Percentiles rank a stretch among this genome's conserved stretches.
Evolutionary conservation across 2,888 invertebrate genomes (phyloP).

Genomic region (Polydrusus pterygomalis): DNA sequence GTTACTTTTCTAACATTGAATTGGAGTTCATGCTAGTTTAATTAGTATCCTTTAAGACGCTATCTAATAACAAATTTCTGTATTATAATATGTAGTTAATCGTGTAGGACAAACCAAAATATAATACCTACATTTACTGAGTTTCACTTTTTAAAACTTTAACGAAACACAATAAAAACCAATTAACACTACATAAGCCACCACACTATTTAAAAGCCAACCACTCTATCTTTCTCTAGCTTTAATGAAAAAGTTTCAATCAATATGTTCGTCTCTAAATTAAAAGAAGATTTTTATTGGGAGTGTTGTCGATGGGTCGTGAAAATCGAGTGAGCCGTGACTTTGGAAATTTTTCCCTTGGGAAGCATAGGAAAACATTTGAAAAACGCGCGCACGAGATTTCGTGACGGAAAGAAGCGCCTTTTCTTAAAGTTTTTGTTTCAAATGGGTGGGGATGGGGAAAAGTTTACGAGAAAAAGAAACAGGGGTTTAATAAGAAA

Average conservation of each 20-base stretch:
- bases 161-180: background rate
- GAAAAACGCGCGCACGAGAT: slow-evolving; percentile 52
- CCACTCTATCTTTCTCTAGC: slow-evolving; percentile 30
- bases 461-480: slow-evolving; percentile 31
- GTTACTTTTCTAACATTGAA: too few relatives aligned
- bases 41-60: too few relatives aligned
- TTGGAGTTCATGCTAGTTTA: too few relatives aligned
- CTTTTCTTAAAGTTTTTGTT: slow-evolving; percentile 43
- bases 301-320: slow-evolving; percentile 46
- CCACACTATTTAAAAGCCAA: slow-evolving; percentile 33
- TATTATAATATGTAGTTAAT: too few relatives aligned
- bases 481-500: slow-evolving; percentile 21
- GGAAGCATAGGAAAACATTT: slow-evolving; percentile 50
- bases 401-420: slow-evolving; percentile 26
- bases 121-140: background rate
- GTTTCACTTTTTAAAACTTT: background rate
- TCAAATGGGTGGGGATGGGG: slow-evolving; percentile 15
- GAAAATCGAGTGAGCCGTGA: slow-evolving; percentile 51
- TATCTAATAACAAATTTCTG: too few relatives aligned
- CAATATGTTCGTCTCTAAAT: slow-evolving; percentile 42
- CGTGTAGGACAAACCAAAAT: background rate
- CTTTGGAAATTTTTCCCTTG: slow-evolving; percentile 51
- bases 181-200: slow-evolving; percentile 26
- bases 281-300: slow-evolving; percentile 43
- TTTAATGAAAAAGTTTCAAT: slow-evolving; percentile 46